Conservation (phyloP, 2,888 invertebrate species). For the Timandra comae region DNA sequence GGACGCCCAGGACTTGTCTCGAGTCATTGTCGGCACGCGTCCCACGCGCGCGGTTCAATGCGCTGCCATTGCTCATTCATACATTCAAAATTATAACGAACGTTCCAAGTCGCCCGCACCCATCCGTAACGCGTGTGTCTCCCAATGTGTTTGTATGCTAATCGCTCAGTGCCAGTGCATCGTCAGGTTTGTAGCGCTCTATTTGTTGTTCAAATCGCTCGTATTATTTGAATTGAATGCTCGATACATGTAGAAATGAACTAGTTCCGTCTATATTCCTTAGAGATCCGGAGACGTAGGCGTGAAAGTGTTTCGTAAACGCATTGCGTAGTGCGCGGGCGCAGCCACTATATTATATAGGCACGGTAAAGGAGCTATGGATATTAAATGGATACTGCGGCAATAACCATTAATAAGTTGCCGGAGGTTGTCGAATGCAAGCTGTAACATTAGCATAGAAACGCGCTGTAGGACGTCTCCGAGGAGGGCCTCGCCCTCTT, state of each 20-base stretch:
- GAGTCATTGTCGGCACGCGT: slow-evolving; percentile 67
- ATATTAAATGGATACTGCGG: slow-evolving; percentile 57
- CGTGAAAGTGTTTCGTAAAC: slow-evolving; percentile 63
- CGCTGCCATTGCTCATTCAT: slow-evolving; percentile 72
- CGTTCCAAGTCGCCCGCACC: slow-evolving; percentile 66
- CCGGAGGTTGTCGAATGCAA: slow-evolving; percentile 61
- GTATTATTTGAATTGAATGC: slow-evolving; percentile 76
- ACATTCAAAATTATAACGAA: slow-evolving; percentile 76
- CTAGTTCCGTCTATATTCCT: slow-evolving; percentile 62
- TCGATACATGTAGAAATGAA: slow-evolving; percentile 69
- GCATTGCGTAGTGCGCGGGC: slow-evolving; percentile 56
- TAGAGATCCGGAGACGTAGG: slow-evolving; percentile 52
- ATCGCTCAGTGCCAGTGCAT: slow-evolving; percentile 68
- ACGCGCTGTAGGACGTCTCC: slow-evolving; percentile 59
- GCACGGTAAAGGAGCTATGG: slow-evolving; percentile 28
- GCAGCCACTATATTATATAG: slow-evolving; percentile 34
- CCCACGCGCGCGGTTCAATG: slow-evolving; percentile 63
- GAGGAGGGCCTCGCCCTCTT: slow-evolving; percentile 65
- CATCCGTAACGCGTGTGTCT: slow-evolving; percentile 57
- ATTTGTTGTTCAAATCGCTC: slow-evolving; percentile 73
- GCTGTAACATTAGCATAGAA: slow-evolving; percentile 70
- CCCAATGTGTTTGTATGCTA: slow-evolving; percentile 73
- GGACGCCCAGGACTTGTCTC: slow-evolving; percentile 75
- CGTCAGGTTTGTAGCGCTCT: slow-evolving; percentile 65
- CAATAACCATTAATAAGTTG: slow-evolving; percentile 69